A percentile compares a stretch with the other conserved stretches of the same genome.
Conservation (phyloP, 2,113 vertebrate genomes). For the Saiga tatarica region DNA sequence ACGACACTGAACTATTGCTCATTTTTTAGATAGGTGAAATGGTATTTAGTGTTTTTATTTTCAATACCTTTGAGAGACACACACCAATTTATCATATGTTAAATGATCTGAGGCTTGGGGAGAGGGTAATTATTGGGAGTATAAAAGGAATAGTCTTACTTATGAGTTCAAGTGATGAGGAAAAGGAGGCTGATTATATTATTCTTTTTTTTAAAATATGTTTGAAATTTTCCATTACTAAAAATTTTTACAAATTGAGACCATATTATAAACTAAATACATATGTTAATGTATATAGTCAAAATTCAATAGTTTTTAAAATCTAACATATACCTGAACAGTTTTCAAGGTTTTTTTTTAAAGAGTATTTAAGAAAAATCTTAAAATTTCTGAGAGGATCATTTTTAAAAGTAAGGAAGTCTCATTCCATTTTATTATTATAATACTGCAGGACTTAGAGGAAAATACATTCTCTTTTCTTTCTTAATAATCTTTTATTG, state of each 20-base stretch:
- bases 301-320: background rate
- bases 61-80: background rate
- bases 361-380: slow-evolving; percentile 49
- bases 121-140: background rate
- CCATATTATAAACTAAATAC: background rate
- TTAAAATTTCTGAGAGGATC: slow-evolving; percentile 23
- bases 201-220: background rate
- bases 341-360: slow-evolving; percentile 25
- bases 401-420: slow-evolving; percentile 54
- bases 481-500: slow-evolving; percentile 79
- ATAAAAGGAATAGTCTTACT: background rate
- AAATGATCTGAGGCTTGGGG: background rate
- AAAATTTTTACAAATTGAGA: background rate
- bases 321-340: background rate
- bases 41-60: background rate
- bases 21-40: background rate
- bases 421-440: slow-evolving; percentile 25
- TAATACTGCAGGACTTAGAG: slow-evolving; percentile 67
- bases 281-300: background rate
- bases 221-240: background rate
- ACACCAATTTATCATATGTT: background rate
- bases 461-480: slow-evolving; percentile 69
- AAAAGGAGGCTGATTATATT: background rate
- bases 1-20: background rate
- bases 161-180: background rate